Percentiles rank a stretch among this genome's conserved stretches.
phyloP scores from a whole-genome alignment of 2,113 vertebrate species.

The Athene cunicularia region DNA sequence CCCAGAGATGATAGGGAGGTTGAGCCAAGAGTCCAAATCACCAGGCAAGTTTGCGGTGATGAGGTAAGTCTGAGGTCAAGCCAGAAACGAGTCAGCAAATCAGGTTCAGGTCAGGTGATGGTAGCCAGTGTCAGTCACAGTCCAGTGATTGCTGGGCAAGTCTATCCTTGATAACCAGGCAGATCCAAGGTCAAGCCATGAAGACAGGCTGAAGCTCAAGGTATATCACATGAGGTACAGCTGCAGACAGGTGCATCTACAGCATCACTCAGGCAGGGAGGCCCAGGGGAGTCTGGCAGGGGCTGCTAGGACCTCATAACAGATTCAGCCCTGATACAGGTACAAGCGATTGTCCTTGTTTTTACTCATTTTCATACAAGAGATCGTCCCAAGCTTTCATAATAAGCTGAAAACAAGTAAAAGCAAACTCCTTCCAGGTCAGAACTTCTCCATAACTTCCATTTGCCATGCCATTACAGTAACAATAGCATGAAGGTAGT shows the following conservation, averaged over 20 bases:
- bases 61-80: neutral
- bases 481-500: neutral
- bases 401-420: neutral
- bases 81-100: neutral
- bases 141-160: neutral
- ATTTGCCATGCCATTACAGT: rapidly evolving
- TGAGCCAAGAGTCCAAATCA: neutral
- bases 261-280: neutral
- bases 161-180: neutral
- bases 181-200: neutral
- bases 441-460: neutral
- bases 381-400: neutral
- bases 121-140: neutral
- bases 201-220: neutral
- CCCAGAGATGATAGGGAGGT: neutral
- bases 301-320: neutral
- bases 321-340: neutral
- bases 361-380: neutral
- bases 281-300: neutral
- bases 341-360: neutral
- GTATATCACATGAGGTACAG: neutral
- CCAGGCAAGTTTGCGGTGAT: neutral
- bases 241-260: neutral
- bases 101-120: neutral
- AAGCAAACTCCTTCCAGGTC: neutral